phyloP scores from a whole-genome alignment of 2,797 vertebrate genomes.

The Buphagus erythrorhynchus region DNA sequence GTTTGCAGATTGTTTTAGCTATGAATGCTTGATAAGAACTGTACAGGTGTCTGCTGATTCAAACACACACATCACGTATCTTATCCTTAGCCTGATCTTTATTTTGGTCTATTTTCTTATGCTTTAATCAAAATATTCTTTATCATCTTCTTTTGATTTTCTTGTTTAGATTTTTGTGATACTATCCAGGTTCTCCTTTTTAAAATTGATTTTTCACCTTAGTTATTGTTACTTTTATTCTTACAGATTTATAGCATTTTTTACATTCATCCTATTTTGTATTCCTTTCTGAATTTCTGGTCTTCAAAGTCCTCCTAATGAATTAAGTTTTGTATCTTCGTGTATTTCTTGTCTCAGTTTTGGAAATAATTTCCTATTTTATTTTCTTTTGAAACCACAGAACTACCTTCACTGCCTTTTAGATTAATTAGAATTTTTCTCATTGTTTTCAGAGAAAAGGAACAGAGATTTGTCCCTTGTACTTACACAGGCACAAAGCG shows the following conservation, averaged over 20 bases:
- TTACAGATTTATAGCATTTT: not conserved
- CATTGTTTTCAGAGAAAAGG: not conserved
- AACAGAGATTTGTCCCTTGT: not conserved
- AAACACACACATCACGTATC: not conserved
- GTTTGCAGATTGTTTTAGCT: not conserved
- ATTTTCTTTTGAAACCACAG: not conserved
- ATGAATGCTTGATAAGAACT: not conserved
- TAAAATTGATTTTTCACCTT: not conserved
- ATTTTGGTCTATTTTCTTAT: not conserved
- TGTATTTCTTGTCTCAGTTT: not conserved
- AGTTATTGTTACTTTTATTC: not conserved
- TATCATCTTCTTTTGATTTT: not conserved
- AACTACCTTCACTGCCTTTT: not conserved
- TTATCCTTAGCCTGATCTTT: not conserved
- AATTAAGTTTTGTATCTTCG: not conserved
- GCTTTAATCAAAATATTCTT: not conserved
- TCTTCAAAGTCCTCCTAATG: not conserved
- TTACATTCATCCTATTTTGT: not conserved
- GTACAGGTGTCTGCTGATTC: not conserved
- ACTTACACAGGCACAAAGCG: not conserved
- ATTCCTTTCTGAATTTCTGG: not conserved
- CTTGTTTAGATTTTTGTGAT: not conserved
- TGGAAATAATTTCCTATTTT: not conserved
- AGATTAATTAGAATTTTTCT: not conserved
- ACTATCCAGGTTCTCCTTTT: not conserved